These are phyloP conservation scores for Lutraria rhynchaena DNA, from an alignment of 1,140 invertebrate genomes.

Conservation along the genomic window DNA sequence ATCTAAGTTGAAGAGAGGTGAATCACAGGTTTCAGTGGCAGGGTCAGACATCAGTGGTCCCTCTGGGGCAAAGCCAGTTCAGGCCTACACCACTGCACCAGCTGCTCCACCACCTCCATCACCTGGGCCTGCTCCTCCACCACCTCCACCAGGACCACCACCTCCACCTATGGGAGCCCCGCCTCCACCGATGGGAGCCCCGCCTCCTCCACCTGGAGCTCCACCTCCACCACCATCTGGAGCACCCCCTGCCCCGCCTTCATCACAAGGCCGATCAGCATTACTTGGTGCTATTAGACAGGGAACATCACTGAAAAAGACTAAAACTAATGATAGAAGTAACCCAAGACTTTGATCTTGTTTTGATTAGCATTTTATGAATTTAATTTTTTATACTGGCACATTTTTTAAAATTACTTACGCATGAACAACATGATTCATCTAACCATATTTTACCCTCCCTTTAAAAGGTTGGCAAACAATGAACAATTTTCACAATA, in stretches of 20 bases:
- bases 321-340: constrained; percentile 94
- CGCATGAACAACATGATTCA: no score
- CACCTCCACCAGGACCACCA: constrained; percentile 4
- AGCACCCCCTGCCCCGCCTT: constrained; percentile 46
- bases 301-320: constrained; percentile 92
- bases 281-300: constrained; percentile 92
- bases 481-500: no score
- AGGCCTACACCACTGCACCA: not conserved
- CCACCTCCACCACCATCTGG: constrained; percentile 77
- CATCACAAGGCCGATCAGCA: constrained; percentile 85
- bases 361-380: constrained; percentile 12
- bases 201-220: constrained; percentile 73
- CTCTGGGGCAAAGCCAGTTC: not conserved
- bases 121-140: constrained; percentile 21
- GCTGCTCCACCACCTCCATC: constrained; percentile 22
- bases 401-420: no score
- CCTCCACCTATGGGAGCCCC: constrained; percentile 48
- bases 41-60: constrained; percentile 14
- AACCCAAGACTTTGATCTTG: constrained; percentile 84
- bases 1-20: constrained; percentile 9
- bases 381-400: no score
- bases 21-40: constrained; percentile 5
- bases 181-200: not conserved
- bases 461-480: no score
- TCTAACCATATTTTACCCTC: no score